Base-by-base conservation (phyloP, 2,797 vertebrate genomes). In the Gymnocypris eckloni region DNA sequence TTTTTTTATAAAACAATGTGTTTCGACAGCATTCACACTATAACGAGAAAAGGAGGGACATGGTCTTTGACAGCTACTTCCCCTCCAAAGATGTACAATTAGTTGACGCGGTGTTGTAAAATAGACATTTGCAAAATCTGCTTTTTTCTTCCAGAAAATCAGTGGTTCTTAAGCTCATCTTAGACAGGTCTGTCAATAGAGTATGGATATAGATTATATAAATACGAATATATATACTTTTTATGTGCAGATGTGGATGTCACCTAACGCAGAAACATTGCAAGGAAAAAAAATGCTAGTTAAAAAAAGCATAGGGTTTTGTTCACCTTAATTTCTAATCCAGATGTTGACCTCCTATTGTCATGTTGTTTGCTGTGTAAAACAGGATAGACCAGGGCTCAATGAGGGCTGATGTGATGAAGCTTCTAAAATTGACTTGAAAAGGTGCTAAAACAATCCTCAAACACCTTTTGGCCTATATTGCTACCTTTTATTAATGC, bases 201-300 rank as follows among this genome's bases (percentile, higher is more conserved):
- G 92, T 96, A 95, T 85, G 95, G 94, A 96, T 96, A 95, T 96
- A 96, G 96, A 96, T 96, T 95, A 95, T 96, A 96, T 96, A 90
- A 88, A 91, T 89, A 95, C 93, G 95, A 94, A 96, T 94, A 95
- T 95, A 96, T 92, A 95, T 95, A 96, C 94, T 96, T 96, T 96
- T 96, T 96, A 96, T 95, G 96, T 96, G 95, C 94, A 95, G 93
- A 95, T 94, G 95, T 96, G 95, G 94, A 95, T 94, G 95, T 96
- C 95, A 95, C 94, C 93, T 94, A 95, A 95, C 93, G 94, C 95
- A 94, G 93, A 94, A 95, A 94, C 94, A 93, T 95, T 94, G 94
- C 93, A 92, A 92, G 82, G 82, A 88, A 92, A 93, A 93, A 94
- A 86, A 87, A 93, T 86, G 92, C 91, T 90, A 92, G 90, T 91